Evolutionary conservation across 2,888 invertebrate species (phyloP).

Genomic region (Clitarchus hookeri): DNA sequence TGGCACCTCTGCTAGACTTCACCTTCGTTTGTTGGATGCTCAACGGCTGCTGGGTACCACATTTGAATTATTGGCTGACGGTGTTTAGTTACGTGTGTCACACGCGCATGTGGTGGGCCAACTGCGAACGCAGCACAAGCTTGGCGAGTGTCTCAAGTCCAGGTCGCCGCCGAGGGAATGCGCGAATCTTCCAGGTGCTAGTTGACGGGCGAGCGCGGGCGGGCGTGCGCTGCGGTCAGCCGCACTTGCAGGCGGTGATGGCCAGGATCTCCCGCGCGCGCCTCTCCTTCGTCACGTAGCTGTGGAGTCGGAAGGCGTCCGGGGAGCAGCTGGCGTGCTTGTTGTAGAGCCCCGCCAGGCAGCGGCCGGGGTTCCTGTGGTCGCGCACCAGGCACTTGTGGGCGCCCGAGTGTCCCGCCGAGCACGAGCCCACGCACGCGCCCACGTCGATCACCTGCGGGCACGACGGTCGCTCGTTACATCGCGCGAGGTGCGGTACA

Average conservation of each 20-base stretch:
- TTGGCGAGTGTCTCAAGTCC: too few species aligned
- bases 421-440: constrained; percentile 54
- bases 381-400: constrained; percentile 45
- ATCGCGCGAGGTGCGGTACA: too few species aligned
- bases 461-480: neutral
- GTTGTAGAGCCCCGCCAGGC: constrained; percentile 49
- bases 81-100: too few species aligned
- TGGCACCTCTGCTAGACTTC: too few species aligned
- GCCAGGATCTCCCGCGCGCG: constrained; percentile 52
- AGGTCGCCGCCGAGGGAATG: too few species aligned
- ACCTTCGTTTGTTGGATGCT: too few species aligned
- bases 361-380: constrained; percentile 50
- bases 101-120: too few species aligned
- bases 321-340: constrained; percentile 48
- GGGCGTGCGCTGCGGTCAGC: neutral
- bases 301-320: constrained; percentile 52
- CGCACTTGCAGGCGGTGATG: constrained; percentile 53
- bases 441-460: constrained; percentile 55
- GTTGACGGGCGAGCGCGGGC: neutral
- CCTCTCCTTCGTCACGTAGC: constrained; percentile 47
- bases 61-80: too few species aligned
- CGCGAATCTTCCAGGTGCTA: too few species aligned
- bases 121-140: too few species aligned
- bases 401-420: constrained; percentile 43
- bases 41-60: too few species aligned